These are phyloP conservation scores for Araneus ventricosus DNA, from an alignment of 1,140 invertebrate species.

Conservation along the genomic window DNA sequence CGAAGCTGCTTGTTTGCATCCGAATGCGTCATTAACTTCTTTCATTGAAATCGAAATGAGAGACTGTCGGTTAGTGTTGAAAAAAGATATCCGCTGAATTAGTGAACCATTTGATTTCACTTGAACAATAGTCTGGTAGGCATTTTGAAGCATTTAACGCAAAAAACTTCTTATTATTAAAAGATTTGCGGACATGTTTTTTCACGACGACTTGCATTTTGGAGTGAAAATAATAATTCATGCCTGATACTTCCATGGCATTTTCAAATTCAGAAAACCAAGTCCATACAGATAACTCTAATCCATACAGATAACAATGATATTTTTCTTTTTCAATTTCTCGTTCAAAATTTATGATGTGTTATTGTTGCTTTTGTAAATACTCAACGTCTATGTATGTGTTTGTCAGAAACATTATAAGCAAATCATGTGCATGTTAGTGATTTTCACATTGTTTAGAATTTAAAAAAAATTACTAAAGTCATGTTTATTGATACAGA, in stretches of 20 bases:
- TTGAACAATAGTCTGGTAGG: not conserved
- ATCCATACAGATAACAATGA: no score
- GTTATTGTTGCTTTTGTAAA: constrained; percentile 42
- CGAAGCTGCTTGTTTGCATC: not conserved
- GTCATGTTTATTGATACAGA: constrained; percentile 58
- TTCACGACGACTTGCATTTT: not conserved
- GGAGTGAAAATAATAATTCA: not conserved
- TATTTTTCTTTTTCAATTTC: not conserved
- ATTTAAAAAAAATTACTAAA: constrained; percentile 48
- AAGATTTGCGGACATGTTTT: constrained; percentile 30
- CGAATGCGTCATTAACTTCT: not conserved
- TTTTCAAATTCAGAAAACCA: not conserved
- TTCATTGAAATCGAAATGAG: not conserved
- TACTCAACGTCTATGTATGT: constrained; percentile 43
- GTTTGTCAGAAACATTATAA: constrained; percentile 22
- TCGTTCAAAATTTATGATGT: not conserved
- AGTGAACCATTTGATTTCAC: not conserved
- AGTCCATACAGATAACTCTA: no score
- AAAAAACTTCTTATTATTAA: not conserved
- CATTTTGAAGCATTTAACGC: not conserved
- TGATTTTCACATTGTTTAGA: constrained; percentile 71
- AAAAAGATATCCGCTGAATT: constrained; percentile 61
- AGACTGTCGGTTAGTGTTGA: constrained; percentile 50
- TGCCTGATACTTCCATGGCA: not conserved
- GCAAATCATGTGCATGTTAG: constrained; percentile 67